Conservation (phyloP, 2,797 vertebrate genomes). For the Bothrops alternatus region DNA sequence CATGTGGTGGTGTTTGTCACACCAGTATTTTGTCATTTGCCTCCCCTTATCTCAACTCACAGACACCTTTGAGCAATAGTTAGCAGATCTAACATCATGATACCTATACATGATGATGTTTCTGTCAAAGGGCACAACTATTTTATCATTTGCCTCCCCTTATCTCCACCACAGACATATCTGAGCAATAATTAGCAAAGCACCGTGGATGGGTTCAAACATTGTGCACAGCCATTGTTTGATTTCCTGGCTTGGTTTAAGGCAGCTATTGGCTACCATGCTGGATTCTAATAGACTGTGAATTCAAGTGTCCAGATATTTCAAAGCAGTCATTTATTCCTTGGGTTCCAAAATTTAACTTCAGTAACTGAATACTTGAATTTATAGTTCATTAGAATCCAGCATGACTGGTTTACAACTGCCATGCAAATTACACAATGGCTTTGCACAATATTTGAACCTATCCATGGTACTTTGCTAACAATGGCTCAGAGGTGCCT, state of each 20-base stretch:
- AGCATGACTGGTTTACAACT: not conserved
- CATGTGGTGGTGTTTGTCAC: not conserved
- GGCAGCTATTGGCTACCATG: not conserved
- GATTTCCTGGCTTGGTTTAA: not conserved
- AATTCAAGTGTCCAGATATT: not conserved
- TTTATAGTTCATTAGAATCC: not conserved
- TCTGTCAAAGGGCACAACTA: not conserved
- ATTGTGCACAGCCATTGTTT: not conserved
- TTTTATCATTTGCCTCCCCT: not conserved
- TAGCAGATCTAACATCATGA: not conserved
- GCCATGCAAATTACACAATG: not conserved
- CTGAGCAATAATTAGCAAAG: not conserved
- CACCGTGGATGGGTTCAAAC: not conserved
- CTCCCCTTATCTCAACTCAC: not conserved
- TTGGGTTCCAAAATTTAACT: not conserved
- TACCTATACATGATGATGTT: not conserved
- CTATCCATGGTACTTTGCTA: not conserved
- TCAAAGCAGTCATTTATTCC: rapidly evolving
- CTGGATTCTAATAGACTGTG: not conserved
- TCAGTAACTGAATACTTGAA: not conserved
- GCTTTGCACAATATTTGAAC: not conserved
- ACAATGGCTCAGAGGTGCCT: not conserved
- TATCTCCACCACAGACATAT: not conserved
- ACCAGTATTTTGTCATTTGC: not conserved
- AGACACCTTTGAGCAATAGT: not conserved